Evolutionary conservation across 2,797 vertebrate species (phyloP).

Genomic region (Notoglanidium macrostoma): DNA sequence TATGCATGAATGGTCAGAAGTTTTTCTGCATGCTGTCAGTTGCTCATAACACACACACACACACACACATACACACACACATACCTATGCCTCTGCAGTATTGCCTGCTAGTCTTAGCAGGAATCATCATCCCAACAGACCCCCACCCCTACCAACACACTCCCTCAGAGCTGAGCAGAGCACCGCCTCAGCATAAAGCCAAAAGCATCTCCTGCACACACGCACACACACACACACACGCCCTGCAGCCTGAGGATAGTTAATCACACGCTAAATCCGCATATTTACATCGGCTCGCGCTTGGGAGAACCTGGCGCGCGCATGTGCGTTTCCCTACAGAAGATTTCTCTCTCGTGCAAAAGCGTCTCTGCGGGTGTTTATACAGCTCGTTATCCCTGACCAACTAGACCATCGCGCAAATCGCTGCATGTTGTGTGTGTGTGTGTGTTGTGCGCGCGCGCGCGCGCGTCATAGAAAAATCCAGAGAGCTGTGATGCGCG

Average conservation of each 20-base stretch:
- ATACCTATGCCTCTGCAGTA: conserved; percentile 42
- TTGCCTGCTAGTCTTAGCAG: conserved; percentile 38
- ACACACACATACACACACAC: conserved; percentile 7
- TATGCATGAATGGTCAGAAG: neutral
- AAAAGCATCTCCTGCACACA: conserved; percentile 21
- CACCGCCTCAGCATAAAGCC: conserved; percentile 32
- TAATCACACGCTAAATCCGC: conserved; percentile 38
- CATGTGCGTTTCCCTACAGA: neutral
- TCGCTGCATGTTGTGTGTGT: neutral
- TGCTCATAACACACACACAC: neutral
- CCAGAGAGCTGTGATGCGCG: conserved; percentile 35
- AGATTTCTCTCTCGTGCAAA: neutral
- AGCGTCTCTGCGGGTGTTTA: conserved; percentile 12
- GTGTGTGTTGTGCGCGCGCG: neutral
- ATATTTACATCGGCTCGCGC: conserved; percentile 2
- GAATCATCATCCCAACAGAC: conserved; percentile 41
- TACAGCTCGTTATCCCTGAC: neutral
- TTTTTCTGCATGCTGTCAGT: conserved; percentile 18
- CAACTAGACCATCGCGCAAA: neutral
- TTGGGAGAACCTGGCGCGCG: neutral
- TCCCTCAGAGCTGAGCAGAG: conserved; percentile 31
- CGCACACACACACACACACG: conserved; percentile 54
- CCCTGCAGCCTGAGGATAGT: conserved; percentile 58
- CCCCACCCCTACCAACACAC: neutral
- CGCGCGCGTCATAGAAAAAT: conserved; percentile 16